Evolutionary conservation across 30 jellyfish, hydroid and myxozoan species (phyloP).

Genomic region (Haliclystus octoradiatus): DNA sequence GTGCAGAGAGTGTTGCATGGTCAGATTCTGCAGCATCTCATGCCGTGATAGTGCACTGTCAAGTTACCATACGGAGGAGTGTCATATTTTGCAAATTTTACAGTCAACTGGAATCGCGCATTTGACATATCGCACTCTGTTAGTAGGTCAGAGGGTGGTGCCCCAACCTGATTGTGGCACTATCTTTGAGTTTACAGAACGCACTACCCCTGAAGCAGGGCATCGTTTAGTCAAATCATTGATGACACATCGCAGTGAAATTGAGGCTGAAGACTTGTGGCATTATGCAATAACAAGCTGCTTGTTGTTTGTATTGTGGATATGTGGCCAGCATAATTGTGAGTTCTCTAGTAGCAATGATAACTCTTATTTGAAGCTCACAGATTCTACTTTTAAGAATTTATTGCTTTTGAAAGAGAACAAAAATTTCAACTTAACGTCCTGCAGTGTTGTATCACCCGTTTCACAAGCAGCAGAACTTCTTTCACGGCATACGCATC

Average conservation of each 20-base stretch:
- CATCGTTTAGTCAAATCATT: conserved; percentile 7
- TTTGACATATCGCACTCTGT: conserved; percentile 43
- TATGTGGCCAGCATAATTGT: not conserved
- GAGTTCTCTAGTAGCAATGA: not conserved
- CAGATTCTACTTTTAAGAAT: not conserved
- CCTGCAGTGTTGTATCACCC: not conserved
- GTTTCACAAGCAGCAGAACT: conserved; percentile 25
- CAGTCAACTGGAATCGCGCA: conserved; percentile 60
- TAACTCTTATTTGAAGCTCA: not conserved
- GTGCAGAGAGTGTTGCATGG: conserved; percentile 41
- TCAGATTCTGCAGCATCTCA: conserved; percentile 35
- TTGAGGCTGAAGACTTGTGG: not conserved
- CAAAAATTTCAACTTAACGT: not conserved
- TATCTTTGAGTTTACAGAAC: no score
- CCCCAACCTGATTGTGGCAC: not conserved
- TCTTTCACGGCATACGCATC: conserved; percentile 62
- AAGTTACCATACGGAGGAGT: conserved; percentile 50
- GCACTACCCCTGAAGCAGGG: not conserved
- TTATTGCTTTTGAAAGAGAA: not conserved
- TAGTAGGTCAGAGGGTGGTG: conserved; percentile 4
- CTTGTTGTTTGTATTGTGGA: not conserved
- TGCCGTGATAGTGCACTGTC: conserved; percentile 52
- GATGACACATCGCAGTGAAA: conserved; percentile 28
- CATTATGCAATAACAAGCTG: not conserved
- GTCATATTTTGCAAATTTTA: conserved; percentile 27